Conservation (phyloP, 2,797 vertebrate genomes). For the Enteromius trimaculatus region DNA sequence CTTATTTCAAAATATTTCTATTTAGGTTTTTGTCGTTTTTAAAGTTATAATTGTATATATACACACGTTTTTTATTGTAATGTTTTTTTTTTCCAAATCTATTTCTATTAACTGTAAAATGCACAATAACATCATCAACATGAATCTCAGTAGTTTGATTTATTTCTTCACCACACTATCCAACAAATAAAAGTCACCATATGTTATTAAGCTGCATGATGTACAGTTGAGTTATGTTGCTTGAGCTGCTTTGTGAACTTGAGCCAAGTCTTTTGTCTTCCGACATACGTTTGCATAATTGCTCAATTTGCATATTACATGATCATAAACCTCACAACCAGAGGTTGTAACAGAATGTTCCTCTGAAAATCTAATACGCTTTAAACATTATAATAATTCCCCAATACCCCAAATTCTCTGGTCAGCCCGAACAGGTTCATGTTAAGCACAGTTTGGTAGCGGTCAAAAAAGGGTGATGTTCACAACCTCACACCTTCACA, state of each 20-base stretch:
- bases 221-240: background rate
- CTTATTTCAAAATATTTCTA: too few species aligned
- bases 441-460: background rate
- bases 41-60: too few species aligned
- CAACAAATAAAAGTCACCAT: too few species aligned
- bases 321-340: background rate
- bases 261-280: background rate
- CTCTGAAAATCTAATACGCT: background rate
- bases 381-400: background rate
- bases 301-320: background rate
- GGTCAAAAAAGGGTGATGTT: background rate
- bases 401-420: background rate
- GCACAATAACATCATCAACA: background rate
- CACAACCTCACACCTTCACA: background rate
- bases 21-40: too few species aligned
- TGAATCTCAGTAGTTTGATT: too few species aligned
- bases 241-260: background rate
- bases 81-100: too few species aligned
- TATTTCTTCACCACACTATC: background rate
- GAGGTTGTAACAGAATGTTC: background rate
- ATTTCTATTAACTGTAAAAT: background rate
- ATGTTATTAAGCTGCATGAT: background rate
- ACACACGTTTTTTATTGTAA: too few species aligned
- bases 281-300: background rate
- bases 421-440: background rate